These are phyloP conservation scores for Caenorhabditis wallacei DNA, from an alignment of 2,888 invertebrate genomes.

Conservation along the genomic window DNA sequence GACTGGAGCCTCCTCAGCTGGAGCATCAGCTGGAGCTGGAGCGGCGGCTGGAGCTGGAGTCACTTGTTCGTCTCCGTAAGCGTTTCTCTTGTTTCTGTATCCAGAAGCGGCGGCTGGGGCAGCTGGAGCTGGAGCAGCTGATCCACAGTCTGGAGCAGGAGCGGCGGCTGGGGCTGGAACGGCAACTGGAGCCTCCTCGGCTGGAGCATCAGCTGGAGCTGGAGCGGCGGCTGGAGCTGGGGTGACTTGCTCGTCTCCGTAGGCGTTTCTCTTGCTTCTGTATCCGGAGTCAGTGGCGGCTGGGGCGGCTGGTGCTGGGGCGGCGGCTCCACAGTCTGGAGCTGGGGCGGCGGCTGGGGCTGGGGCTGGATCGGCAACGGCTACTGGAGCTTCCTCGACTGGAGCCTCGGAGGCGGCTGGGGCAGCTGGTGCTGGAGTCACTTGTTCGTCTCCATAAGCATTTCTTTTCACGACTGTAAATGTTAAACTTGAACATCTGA, in stretches of 20 bases:
- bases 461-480: slow-evolving; percentile 63
- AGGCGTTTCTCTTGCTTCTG: slow-evolving; percentile 69
- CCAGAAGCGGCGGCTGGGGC: slow-evolving; percentile 43
- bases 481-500: background rate
- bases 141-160: slow-evolving; percentile 48
- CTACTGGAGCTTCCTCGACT: slow-evolving; percentile 52
- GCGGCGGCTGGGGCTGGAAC: slow-evolving; percentile 60
- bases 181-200: slow-evolving; percentile 49
- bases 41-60: slow-evolving; percentile 68
- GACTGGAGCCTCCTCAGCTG: slow-evolving; percentile 56
- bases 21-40: slow-evolving; percentile 52
- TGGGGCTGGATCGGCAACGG: slow-evolving; percentile 56
- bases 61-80: slow-evolving; percentile 74
- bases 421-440: slow-evolving; percentile 64
- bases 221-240: slow-evolving; percentile 60
- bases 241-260: slow-evolving; percentile 72
- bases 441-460: slow-evolving; percentile 68
- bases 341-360: slow-evolving; percentile 56
- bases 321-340: slow-evolving; percentile 40
- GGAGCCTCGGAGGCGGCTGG: slow-evolving; percentile 48
- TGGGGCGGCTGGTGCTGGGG: slow-evolving; percentile 56
- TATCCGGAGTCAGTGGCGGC: slow-evolving; percentile 58
- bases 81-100: slow-evolving; percentile 67
- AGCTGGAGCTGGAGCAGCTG: slow-evolving; percentile 52
- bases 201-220: slow-evolving; percentile 58